Percentiles rank a stretch among this genome's conserved stretches.
phyloP scores from a whole-genome alignment of 2,797 vertebrate species.

The Sebastes vulpes region DNA sequence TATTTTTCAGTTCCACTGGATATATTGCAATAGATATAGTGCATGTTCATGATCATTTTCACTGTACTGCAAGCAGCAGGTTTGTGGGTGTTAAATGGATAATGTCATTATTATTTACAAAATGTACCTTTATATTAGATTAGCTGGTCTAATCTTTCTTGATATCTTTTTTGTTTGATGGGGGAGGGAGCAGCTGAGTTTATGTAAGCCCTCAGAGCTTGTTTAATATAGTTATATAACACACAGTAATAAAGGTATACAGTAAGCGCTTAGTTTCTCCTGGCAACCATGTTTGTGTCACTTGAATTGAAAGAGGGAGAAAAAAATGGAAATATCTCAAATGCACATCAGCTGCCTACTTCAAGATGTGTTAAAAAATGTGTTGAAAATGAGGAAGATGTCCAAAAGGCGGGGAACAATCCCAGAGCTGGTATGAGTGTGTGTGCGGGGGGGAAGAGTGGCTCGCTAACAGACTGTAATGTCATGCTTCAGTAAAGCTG shows the following conservation, averaged over 20 bases:
- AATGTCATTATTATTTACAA: neutral
- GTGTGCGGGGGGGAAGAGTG: neutral
- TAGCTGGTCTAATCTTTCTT: neutral
- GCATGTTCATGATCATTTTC: neutral
- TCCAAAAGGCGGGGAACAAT: slow-evolving; percentile 47
- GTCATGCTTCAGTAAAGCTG: slow-evolving; percentile 57
- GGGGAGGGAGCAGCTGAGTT: neutral
- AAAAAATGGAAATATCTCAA: neutral
- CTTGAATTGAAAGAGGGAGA: neutral
- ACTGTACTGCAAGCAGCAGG: neutral
- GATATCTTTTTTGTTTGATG: neutral
- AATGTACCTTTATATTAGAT: neutral
- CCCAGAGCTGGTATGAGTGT: slow-evolving; percentile 11
- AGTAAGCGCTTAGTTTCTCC: neutral
- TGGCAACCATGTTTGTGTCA: neutral
- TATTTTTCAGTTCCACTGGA: neutral
- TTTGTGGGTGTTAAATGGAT: neutral
- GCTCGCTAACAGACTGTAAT: slow-evolving; percentile 47
- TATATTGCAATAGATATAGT: neutral
- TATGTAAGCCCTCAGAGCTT: neutral
- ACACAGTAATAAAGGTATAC: neutral
- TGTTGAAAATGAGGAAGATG: slow-evolving; percentile 29
- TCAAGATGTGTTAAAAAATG: slow-evolving; percentile 1
- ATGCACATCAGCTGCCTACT: slow-evolving; percentile 2
- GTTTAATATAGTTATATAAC: neutral